Conservation (phyloP, 1,140 invertebrate genomes). For the Cydia pomonella region DNA sequence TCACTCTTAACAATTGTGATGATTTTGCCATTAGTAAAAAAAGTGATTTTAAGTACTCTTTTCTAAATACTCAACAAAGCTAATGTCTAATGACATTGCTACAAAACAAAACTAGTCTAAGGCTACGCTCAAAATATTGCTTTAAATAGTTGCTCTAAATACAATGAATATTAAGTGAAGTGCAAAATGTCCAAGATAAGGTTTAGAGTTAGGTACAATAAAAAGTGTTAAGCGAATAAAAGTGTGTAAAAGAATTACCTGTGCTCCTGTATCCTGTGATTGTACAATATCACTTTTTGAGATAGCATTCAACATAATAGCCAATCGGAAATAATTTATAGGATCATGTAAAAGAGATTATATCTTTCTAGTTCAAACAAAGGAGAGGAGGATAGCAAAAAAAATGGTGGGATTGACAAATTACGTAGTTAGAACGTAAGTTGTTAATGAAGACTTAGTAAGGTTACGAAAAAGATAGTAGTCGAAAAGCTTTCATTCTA, state of each 20-base stretch:
- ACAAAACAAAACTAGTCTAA: slow-evolving; percentile 57
- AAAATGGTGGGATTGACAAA: slow-evolving; percentile 29
- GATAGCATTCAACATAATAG: slow-evolving; percentile 32
- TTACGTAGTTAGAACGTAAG: slow-evolving; percentile 17
- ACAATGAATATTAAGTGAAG: slow-evolving; percentile 34
- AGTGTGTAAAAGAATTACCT: slow-evolving; percentile 60
- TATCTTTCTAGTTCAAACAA: slow-evolving; percentile 30
- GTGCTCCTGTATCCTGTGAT: slow-evolving; percentile 48
- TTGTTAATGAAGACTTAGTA: slow-evolving; percentile 3
- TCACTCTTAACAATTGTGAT: slow-evolving; percentile 78
- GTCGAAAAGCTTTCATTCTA: slow-evolving; percentile 54
- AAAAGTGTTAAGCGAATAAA: slow-evolving; percentile 43
- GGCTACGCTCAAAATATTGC: slow-evolving; percentile 51
- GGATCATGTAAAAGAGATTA: slow-evolving; percentile 18
- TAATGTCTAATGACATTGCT: slow-evolving; percentile 49
- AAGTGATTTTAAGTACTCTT: slow-evolving; percentile 41
- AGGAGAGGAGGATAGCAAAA: slow-evolving; percentile 34
- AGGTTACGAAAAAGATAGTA: slow-evolving; percentile 32
- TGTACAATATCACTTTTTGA: slow-evolving; percentile 29
- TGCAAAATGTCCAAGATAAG: slow-evolving; percentile 14
- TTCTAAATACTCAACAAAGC: slow-evolving; percentile 58
- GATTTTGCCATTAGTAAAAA: slow-evolving; percentile 79
- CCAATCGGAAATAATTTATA: slow-evolving; percentile 29
- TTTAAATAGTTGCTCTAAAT: slow-evolving; percentile 40
- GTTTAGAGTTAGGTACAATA: slow-evolving; percentile 33